These are phyloP conservation scores for Anarsia innoxiella DNA, from an alignment of 2,888 invertebrate genomes.

Conservation along the genomic window DNA sequence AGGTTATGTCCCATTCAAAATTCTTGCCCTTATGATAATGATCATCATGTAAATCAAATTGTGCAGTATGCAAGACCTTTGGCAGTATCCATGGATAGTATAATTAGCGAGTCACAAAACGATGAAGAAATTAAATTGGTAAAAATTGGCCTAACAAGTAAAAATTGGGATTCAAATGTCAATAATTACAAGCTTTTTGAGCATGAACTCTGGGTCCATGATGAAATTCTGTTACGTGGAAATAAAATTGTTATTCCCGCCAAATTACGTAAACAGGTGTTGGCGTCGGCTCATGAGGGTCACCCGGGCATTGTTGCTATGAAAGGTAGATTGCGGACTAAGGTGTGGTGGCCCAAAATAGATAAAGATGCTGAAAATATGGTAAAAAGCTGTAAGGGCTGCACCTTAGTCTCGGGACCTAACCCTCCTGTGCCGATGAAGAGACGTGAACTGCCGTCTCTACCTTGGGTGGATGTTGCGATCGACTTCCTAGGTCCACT, in stretches of 20 bases:
- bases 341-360: slow-evolving; percentile 23
- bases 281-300: slow-evolving; percentile 22
- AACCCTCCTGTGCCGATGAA: slow-evolving; percentile 16
- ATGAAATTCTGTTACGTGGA: slow-evolving; percentile 17
- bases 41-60: background rate
- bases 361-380: slow-evolving; percentile 18
- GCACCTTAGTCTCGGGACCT: slow-evolving; percentile 18
- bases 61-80: background rate
- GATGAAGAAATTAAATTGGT: background rate
- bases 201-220: slow-evolving; percentile 1
- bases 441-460: slow-evolving; percentile 13
- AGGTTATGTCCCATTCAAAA: slow-evolving; percentile 9
- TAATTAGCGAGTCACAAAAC: background rate
- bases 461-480: slow-evolving; percentile 20
- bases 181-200: slow-evolving; percentile 1
- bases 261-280: slow-evolving; percentile 15
- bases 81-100: background rate
- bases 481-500: slow-evolving; percentile 20
- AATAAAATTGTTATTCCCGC: slow-evolving; percentile 19
- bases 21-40: background rate
- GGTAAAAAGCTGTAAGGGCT: slow-evolving; percentile 18
- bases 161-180: background rate
- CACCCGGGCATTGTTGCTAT: slow-evolving; percentile 20
- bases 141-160: background rate
- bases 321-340: slow-evolving; percentile 19